phyloP scores from a whole-genome alignment of 2,113 vertebrate genomes.

The Sturnus vulgaris region DNA sequence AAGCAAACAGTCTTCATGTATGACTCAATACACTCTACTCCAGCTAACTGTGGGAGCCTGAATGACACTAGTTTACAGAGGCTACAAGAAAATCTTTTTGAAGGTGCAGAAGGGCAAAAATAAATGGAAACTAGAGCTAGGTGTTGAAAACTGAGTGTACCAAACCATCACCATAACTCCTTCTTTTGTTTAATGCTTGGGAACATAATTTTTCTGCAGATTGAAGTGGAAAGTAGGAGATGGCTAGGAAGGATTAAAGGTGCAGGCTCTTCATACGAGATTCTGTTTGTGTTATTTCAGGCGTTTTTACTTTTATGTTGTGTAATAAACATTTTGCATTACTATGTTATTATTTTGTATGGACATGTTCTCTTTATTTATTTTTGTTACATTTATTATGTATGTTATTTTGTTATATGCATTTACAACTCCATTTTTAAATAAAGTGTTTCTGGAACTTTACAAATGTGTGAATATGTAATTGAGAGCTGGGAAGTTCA shows the following conservation, averaged over 20 bases:
- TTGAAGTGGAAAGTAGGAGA: conserved; percentile 45
- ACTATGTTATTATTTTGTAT: conserved; percentile 86
- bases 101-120: conserved; percentile 62
- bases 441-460: conserved; percentile 90
- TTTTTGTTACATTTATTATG: conserved; percentile 89
- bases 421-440: conserved; percentile 91
- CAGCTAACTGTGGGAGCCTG: conserved; percentile 59
- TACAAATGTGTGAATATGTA: conserved; percentile 35
- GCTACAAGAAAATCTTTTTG: conserved; percentile 28
- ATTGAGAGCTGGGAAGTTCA: neutral
- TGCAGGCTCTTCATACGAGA: conserved; percentile 75
- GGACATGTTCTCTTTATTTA: conserved; percentile 88
- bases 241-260: conserved; percentile 69
- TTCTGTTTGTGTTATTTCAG: conserved; percentile 74
- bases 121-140: conserved; percentile 44
- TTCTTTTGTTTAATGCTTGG: conserved; percentile 63
- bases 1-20: conserved; percentile 57
- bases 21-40: conserved; percentile 59
- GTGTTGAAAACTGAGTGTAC: conserved; percentile 36
- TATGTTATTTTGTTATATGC: conserved; percentile 89
- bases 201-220: conserved; percentile 55
- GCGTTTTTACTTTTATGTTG: conserved; percentile 78
- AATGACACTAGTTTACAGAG: conserved; percentile 52
- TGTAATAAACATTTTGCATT: conserved; percentile 81
- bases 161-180: conserved; percentile 60